A percentile compares a stretch with the other conserved stretches of the same genome.
Conservation (phyloP, 2,113 vertebrate genomes). For the Dendropsophus ebraccatus region DNA sequence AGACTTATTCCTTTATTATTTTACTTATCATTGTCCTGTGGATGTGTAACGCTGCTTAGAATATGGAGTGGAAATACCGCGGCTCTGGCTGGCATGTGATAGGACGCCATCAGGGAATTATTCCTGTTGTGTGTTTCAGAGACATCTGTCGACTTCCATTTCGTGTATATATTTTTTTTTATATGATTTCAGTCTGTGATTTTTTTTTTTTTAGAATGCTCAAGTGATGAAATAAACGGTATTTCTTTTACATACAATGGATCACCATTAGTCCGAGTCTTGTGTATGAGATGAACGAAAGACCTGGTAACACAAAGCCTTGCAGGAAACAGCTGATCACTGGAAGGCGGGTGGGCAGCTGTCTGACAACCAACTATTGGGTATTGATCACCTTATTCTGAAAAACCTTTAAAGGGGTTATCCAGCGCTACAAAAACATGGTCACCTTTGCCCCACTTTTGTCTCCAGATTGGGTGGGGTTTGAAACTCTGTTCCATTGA, state of each 20-base stretch:
- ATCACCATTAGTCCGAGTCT: neutral
- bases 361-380: no score
- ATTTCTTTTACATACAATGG: conserved; percentile 29
- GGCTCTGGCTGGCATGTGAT: neutral
- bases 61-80: neutral
- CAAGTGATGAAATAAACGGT: conserved; percentile 34
- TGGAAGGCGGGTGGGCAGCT: no score
- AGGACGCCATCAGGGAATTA: neutral
- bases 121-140: conserved; percentile 10
- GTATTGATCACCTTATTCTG: no score
- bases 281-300: neutral
- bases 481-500: no score
- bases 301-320: neutral
- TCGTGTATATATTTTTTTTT: conserved; percentile 38
- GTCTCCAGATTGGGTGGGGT: no score
- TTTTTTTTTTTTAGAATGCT: conserved; percentile 6
- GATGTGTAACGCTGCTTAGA: neutral
- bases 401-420: no score
- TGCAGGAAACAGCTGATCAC: no score
- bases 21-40: neutral
- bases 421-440: no score
- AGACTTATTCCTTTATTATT: neutral
- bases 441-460: no score
- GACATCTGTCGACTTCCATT: neutral
- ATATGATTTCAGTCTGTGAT: conserved; percentile 36